Percentiles rank a stretch among this genome's conserved stretches.
Conservation (phyloP, 2,888 invertebrate species). For the Acholoe squamosa region DNA sequence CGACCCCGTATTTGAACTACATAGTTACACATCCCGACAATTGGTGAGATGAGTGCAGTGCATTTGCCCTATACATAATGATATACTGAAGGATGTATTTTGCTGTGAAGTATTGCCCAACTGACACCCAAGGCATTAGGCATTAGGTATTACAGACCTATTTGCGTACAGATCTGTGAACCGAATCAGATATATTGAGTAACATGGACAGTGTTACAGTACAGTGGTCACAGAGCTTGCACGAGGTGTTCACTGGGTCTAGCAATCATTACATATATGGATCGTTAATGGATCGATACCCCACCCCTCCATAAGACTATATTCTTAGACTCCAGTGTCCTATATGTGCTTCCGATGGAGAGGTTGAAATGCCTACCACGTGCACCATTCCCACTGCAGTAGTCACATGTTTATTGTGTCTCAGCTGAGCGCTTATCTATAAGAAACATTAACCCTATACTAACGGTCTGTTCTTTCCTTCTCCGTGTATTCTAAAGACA, state of each 20-base stretch:
- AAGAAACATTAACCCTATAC: too few relatives aligned
- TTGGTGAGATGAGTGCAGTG: neutral
- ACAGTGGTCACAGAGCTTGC: neutral
- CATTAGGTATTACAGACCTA: neutral
- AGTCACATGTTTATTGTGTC: too few relatives aligned
- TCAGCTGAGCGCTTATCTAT: too few relatives aligned
- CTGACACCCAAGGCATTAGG: too few relatives aligned
- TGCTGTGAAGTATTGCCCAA: too few relatives aligned
- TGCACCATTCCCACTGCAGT: too few relatives aligned
- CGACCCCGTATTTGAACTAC: neutral
- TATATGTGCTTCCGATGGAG: neutral
- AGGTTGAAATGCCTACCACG: too few relatives aligned
- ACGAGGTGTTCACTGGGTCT: neutral
- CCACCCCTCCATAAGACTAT: neutral
- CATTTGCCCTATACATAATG: neutral
- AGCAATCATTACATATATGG: conserved; percentile 3
- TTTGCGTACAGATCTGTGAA: neutral
- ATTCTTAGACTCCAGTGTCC: neutral
- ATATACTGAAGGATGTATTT: too few relatives aligned
- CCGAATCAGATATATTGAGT: conserved; percentile 18
- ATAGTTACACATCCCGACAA: neutral
- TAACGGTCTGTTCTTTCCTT: too few relatives aligned
- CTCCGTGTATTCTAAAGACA: too few relatives aligned
- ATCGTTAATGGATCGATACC: neutral
- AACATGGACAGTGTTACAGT: neutral